A percentile compares a stretch with the other conserved stretches of the same genome.
Conservation (phyloP, 2,888 invertebrate genomes). For the Tryphoninae sp. region DNA sequence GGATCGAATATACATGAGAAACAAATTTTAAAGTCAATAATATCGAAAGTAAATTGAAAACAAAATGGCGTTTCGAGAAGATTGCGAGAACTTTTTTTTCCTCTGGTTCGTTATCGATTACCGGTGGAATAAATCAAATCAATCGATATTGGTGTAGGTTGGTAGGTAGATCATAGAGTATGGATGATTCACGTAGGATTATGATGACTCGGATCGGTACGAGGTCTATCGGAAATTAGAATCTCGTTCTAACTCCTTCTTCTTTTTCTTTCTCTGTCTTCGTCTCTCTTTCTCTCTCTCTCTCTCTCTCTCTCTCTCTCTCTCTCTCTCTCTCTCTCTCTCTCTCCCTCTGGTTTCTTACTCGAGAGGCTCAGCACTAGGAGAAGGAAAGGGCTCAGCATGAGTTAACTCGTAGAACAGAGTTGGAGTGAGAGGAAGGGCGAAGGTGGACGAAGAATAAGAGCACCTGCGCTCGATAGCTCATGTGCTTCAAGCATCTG, state of each 20-base stretch:
- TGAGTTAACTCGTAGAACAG: conserved; percentile 33
- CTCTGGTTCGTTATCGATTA: conserved; percentile 16
- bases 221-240: conserved; percentile 66
- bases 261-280: conserved; percentile 37
- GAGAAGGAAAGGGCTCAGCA: background rate
- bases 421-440: conserved; percentile 24
- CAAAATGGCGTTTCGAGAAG: background rate
- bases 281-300: conserved; percentile 19
- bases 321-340: conserved; percentile 32
- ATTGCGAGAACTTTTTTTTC: background rate
- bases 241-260: conserved; percentile 49
- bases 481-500: conserved; percentile 59
- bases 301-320: conserved; percentile 46
- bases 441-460: conserved; percentile 45
- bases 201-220: conserved; percentile 37
- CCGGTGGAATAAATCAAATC: conserved; percentile 50
- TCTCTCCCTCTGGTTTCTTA: conserved; percentile 15
- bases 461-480: conserved; percentile 63
- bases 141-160: background rate
- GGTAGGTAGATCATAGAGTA: background rate
- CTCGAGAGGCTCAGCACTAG: conserved; percentile 20
- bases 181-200: conserved; percentile 25
- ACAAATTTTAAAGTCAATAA: conserved; percentile 31
- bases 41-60: background rate
- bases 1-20: conserved; percentile 5